These are phyloP conservation scores for Heliconius hewitsoni DNA, from an alignment of 1,140 invertebrate species.

Conservation along the genomic window DNA sequence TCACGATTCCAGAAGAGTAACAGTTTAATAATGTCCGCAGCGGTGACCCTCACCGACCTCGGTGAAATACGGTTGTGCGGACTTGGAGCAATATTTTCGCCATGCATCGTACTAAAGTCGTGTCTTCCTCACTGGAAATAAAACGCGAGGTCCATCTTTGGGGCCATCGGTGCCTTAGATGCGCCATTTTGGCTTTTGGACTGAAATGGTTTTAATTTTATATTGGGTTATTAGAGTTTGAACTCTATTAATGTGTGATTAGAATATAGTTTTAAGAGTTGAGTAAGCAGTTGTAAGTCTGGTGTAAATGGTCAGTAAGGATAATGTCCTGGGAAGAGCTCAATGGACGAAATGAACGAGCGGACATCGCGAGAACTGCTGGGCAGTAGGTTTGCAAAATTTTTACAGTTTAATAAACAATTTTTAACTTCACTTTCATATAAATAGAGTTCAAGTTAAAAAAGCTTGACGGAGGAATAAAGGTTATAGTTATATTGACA, in stretches of 20 bases:
- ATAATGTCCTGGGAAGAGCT: conserved; percentile 81
- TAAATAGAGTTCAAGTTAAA: conserved; percentile 24
- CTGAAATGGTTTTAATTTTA: conserved; percentile 45
- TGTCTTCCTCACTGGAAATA: conserved; percentile 80
- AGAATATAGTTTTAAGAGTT: conserved; percentile 39
- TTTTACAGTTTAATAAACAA: conserved; percentile 25
- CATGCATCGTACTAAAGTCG: conserved; percentile 75
- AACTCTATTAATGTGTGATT: not conserved
- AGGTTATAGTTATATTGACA: conserved; percentile 38
- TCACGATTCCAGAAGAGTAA: conserved; percentile 73
- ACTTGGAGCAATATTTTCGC: conserved; percentile 76
- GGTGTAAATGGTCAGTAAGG: conserved; percentile 52
- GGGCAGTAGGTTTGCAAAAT: conserved; percentile 61
- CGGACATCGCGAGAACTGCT: conserved; percentile 74
- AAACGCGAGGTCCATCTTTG: conserved; percentile 78
- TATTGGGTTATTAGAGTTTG: conserved; percentile 20
- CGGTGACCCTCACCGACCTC: conserved; percentile 65
- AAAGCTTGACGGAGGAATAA: not conserved
- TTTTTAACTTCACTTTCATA: conserved; percentile 24
- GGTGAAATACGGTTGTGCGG: conserved; percentile 76
- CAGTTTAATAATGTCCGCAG: conserved; percentile 79
- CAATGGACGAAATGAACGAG: conserved; percentile 77
- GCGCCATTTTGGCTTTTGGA: conserved; percentile 61
- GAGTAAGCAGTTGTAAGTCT: conserved; percentile 45
- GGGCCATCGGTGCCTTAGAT: conserved; percentile 78